These are phyloP conservation scores for Ophion costatus DNA, from an alignment of 2,888 invertebrate species.

Conservation along the genomic window DNA sequence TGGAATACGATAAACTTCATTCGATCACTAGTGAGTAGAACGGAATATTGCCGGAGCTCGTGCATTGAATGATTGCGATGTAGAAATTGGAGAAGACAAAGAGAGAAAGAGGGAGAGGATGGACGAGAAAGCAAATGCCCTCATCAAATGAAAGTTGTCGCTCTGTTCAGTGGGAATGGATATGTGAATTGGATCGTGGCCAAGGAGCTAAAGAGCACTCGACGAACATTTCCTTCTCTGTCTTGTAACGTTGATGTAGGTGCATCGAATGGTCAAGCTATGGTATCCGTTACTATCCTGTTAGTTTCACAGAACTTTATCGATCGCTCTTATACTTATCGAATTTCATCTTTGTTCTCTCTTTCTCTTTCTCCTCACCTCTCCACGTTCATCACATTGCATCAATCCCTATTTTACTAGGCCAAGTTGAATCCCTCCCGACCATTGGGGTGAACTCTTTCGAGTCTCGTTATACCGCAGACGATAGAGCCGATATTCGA, in stretches of 20 bases:
- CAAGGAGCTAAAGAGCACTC: slow-evolving; percentile 34
- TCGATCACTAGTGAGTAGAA: slow-evolving; percentile 20
- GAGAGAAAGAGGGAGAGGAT: not conserved
- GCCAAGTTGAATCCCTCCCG: slow-evolving; percentile 14
- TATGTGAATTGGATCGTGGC: slow-evolving; percentile 47
- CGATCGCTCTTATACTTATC: slow-evolving; percentile 19
- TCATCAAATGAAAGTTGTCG: slow-evolving; percentile 15
- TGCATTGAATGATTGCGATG: slow-evolving; percentile 11
- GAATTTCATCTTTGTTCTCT: slow-evolving; percentile 16
- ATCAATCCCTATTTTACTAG: not conserved
- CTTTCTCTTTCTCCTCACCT: not conserved
- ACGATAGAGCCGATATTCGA: slow-evolving; percentile 12
- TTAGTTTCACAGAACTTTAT: slow-evolving; percentile 27
- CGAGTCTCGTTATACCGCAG: slow-evolving; percentile 16
- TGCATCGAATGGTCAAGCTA: not conserved
- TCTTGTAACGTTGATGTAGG: slow-evolving; percentile 7
- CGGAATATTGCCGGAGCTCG: slow-evolving; percentile 13
- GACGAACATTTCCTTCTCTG: slow-evolving; percentile 26
- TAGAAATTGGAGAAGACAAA: not conserved
- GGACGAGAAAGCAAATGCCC: not conserved
- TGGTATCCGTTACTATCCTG: not conserved
- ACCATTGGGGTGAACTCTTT: not conserved
- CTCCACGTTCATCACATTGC: not conserved
- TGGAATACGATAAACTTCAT: slow-evolving; percentile 23
- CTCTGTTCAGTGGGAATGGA: slow-evolving; percentile 38